Percentiles rank a stretch among this genome's conserved stretches.
Evolutionary conservation across 2,888 invertebrate genomes (phyloP).

Genomic region (Leucozona laternaria): DNA sequence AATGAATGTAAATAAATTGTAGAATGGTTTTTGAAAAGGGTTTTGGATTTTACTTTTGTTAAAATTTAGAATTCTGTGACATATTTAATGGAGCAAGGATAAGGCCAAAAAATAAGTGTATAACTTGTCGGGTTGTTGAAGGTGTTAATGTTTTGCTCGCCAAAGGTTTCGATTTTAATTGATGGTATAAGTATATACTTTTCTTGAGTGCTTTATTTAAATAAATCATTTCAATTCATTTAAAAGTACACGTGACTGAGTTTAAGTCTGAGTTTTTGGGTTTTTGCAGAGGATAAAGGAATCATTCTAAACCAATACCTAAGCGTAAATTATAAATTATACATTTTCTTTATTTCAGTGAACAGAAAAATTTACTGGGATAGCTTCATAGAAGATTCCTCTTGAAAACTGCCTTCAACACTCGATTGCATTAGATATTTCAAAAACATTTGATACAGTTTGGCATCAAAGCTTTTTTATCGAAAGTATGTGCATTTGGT

Average conservation of each 20-base stretch:
- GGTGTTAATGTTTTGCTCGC: neutral
- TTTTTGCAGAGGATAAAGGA: neutral
- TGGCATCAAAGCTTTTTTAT: too few species aligned
- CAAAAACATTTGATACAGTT: too few species aligned
- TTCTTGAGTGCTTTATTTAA: neutral
- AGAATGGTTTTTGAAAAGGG: constrained; percentile 34
- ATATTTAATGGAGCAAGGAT: neutral
- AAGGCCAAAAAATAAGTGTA: neutral
- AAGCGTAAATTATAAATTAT: neutral
- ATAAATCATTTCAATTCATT: neutral
- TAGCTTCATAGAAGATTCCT: neutral
- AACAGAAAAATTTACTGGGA: neutral
- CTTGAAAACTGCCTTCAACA: too few species aligned
- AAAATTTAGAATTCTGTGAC: constrained; percentile 2
- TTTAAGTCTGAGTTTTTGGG: neutral
- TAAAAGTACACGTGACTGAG: neutral
- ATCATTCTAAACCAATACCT: neutral
- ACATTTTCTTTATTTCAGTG: neutral
- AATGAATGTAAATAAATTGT: constrained; percentile 14
- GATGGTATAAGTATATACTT: neutral
- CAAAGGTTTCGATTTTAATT: neutral
- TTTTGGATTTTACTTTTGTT: neutral
- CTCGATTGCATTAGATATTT: too few species aligned
- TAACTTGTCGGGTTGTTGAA: neutral
- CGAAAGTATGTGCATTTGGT: too few species aligned